Conservation (phyloP, 1,140 invertebrate species). For the Drosophila melanogaster region DNA sequence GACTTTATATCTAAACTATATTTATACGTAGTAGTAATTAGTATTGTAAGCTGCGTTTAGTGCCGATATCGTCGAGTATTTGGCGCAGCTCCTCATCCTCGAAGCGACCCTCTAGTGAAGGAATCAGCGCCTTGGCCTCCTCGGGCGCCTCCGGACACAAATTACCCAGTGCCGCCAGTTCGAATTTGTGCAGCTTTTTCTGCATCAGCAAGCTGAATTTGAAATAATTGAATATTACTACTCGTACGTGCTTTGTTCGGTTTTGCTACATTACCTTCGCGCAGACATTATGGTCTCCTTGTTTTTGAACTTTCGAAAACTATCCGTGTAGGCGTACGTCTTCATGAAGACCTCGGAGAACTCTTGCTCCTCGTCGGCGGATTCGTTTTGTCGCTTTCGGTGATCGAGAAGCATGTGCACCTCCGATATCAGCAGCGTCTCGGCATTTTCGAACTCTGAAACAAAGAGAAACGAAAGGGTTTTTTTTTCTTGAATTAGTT, state of each 20-base stretch:
- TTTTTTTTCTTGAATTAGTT: not conserved
- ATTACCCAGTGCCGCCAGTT: slow-evolving; percentile 98
- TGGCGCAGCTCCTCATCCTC: slow-evolving; percentile 98
- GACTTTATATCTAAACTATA: slow-evolving; percentile 4
- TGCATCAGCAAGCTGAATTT: slow-evolving; percentile 93
- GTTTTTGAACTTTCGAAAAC: slow-evolving; percentile 99
- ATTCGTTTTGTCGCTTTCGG: slow-evolving; percentile 98
- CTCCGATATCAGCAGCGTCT: slow-evolving; percentile 98
- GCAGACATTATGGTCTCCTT: slow-evolving; percentile 98
- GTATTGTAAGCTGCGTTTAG: slow-evolving; percentile 98
- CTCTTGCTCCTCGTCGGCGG: slow-evolving; percentile 98
- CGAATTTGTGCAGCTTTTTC: slow-evolving; percentile 99
- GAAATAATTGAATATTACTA: not conserved
- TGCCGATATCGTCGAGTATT: slow-evolving; percentile 98
- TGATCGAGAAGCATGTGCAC: slow-evolving; percentile 99
- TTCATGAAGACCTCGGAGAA: slow-evolving; percentile 99
- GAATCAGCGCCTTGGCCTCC: slow-evolving; percentile 98
- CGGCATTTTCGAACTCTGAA: slow-evolving; percentile 99
- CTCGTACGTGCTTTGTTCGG: not conserved
- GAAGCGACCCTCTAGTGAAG: slow-evolving; percentile 97
- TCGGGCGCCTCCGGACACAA: slow-evolving; percentile 98
- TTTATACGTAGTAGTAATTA: slow-evolving; percentile 85
- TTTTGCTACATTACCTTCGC: slow-evolving; percentile 88
- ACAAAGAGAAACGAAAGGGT: slow-evolving; percentile 41
- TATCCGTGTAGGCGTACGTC: slow-evolving; percentile 97